Evolutionary conservation across 2,888 invertebrate species (phyloP).

Genomic region (Dynastes tityus): DNA sequence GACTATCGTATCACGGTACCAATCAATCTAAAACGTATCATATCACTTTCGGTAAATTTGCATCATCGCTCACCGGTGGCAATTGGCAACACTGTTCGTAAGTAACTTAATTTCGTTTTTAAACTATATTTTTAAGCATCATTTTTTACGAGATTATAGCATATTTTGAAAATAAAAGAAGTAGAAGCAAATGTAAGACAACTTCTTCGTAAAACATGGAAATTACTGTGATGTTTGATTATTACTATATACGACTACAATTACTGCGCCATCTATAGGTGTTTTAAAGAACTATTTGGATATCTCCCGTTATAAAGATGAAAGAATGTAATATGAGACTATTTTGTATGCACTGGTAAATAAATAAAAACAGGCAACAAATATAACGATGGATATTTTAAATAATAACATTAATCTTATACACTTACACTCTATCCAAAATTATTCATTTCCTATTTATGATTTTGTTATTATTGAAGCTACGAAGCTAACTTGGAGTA

Average conservation of each 20-base stretch:
- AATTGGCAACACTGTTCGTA: not conserved
- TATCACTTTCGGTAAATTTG: not conserved
- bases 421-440: too few relatives aligned
- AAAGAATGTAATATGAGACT: too few relatives aligned
- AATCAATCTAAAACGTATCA: not conserved
- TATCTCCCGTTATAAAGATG: too few relatives aligned
- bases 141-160: not conserved
- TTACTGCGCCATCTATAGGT: not conserved
- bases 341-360: too few relatives aligned
- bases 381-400: too few relatives aligned
- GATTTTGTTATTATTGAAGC: too few relatives aligned
- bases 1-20: not conserved
- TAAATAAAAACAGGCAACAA: too few relatives aligned
- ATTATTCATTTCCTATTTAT: too few relatives aligned
- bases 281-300: not conserved
- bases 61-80: too few relatives aligned
- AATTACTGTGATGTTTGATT: constrained; percentile 32
- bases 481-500: too few relatives aligned
- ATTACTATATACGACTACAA: not conserved
- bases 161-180: constrained; percentile 17
- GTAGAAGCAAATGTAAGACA: not conserved
- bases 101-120: not conserved
- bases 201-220: not conserved
- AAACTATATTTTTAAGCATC: not conserved
- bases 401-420: too few relatives aligned